These are phyloP conservation scores for Cecidostiba fungosa DNA, from an alignment of 2,888 invertebrate genomes.

Conservation along the genomic window DNA sequence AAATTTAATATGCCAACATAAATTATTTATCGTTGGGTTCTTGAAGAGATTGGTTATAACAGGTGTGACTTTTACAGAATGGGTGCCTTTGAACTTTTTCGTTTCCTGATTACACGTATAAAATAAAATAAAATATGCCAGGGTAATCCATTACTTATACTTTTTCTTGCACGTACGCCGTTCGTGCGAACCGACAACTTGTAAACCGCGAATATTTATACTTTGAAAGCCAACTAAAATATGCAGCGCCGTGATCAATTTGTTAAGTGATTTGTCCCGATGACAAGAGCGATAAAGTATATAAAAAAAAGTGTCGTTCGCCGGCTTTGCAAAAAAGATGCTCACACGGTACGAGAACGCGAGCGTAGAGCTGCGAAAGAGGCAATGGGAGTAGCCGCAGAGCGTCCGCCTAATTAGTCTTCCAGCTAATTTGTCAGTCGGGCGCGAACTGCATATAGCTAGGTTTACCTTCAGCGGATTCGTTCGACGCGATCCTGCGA, in stretches of 20 bases:
- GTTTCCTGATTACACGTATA: background rate
- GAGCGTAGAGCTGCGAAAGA: conserved; percentile 20
- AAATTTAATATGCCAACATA: no score
- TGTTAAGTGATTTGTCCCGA: conserved; percentile 50
- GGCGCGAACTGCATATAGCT: background rate
- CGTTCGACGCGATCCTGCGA: conserved; percentile 44
- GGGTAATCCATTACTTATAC: background rate
- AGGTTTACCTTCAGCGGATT: conserved; percentile 55
- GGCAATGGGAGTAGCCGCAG: conserved; percentile 43
- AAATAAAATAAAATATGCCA: background rate
- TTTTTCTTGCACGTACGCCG: background rate
- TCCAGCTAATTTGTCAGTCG: conserved; percentile 66
- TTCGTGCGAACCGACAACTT: background rate
- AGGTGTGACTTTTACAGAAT: no score
- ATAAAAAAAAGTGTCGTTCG: background rate
- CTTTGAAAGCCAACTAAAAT: background rate
- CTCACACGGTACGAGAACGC: conserved; percentile 36
- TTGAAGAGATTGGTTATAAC: no score
- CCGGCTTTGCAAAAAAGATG: conserved; percentile 9
- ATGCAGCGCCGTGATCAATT: conserved; percentile 40
- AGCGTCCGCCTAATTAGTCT: conserved; percentile 65
- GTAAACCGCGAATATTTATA: conserved; percentile 47
- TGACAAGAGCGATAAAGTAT: conserved; percentile 44
- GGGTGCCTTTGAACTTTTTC: no score
- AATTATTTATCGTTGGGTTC: no score